phyloP scores from a whole-genome alignment of 2,797 vertebrate genomes.

The Myotis myotis region DNA sequence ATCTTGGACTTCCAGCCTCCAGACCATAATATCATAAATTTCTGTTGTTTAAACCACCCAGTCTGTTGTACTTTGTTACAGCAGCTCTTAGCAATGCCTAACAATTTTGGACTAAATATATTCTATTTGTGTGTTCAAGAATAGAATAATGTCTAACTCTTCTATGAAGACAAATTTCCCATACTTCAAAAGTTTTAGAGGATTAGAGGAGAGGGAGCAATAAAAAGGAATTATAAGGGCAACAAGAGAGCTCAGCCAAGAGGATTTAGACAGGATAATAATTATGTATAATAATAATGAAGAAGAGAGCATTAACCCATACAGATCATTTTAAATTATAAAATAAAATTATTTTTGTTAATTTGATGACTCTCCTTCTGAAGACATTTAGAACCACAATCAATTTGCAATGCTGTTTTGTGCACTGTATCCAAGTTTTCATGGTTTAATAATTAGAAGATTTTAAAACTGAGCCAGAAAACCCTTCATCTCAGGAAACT shows the following conservation, averaged over 20 bases:
- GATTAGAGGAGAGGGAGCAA: not conserved
- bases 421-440: not conserved
- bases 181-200: not conserved
- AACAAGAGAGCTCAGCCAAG: not conserved
- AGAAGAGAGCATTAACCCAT: not conserved
- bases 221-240: not conserved
- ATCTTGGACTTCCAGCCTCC: accelerated
- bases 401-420: not conserved
- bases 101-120: not conserved
- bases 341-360: not conserved
- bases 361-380: not conserved
- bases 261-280: not conserved
- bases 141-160: not conserved
- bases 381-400: not conserved
- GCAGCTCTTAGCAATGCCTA: not conserved
- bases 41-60: accelerated
- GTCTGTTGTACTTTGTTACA: not conserved
- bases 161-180: not conserved
- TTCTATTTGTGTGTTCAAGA: not conserved
- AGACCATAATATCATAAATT: accelerated
- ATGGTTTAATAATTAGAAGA: not conserved
- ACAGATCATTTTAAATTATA: not conserved
- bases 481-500: not conserved
- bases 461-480: not conserved
- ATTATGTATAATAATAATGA: not conserved